A percentile compares a stretch with the other conserved stretches of the same genome.
phyloP scores from a whole-genome alignment of 2,888 invertebrate genomes.

The Ectemnius cavifrons region DNA sequence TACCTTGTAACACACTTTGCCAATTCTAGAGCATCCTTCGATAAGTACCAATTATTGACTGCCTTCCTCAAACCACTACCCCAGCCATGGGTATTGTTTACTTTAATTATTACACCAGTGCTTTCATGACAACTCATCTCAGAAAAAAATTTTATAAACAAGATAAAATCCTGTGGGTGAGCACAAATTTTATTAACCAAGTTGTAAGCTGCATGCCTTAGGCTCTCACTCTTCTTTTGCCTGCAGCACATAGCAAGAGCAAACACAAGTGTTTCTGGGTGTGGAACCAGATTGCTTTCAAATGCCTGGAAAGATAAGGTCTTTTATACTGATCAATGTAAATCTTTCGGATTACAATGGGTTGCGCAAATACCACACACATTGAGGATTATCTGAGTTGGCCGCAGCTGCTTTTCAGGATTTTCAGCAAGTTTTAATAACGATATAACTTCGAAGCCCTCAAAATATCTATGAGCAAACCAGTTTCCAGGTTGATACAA shows the following conservation, averaged over 20 bases:
- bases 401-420: constrained; percentile 57
- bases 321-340: neutral
- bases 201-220: constrained; percentile 81
- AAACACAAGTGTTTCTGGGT: constrained; percentile 82
- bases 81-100: constrained; percentile 74
- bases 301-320: constrained; percentile 74
- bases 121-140: constrained; percentile 73
- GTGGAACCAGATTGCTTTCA: constrained; percentile 79
- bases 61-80: constrained; percentile 84
- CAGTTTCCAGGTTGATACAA: constrained; percentile 81
- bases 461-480: constrained; percentile 80
- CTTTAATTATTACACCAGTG: constrained; percentile 61
- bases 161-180: constrained; percentile 83
- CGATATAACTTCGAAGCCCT: constrained; percentile 76
- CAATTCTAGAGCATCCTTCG: constrained; percentile 82
- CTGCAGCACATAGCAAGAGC: constrained; percentile 82
- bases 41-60: constrained; percentile 83
- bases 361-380: constrained; percentile 48
- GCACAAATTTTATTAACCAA: constrained; percentile 81
- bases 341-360: neutral
- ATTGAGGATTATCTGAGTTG: constrained; percentile 69
- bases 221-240: constrained; percentile 73
- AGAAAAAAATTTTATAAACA: constrained; percentile 82
- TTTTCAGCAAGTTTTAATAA: constrained; percentile 71
- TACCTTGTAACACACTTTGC: constrained; percentile 83